Base-by-base conservation (phyloP, 2,113 vertebrate genomes). In the Zeus faber region DNA sequence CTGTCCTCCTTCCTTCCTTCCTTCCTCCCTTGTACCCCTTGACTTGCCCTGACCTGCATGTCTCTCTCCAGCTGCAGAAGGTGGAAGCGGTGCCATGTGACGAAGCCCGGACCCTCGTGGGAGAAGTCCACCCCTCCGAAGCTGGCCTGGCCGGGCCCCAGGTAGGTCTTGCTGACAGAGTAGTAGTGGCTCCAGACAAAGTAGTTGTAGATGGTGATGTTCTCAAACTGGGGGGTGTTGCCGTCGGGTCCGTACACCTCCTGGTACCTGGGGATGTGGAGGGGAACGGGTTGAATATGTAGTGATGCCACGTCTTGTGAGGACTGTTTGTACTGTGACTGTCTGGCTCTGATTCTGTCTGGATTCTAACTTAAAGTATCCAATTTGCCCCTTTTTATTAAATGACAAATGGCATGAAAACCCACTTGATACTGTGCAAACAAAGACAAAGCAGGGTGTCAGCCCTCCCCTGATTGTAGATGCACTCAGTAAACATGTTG, bases 171-270 rank as follows among this genome's bases (percentile, higher is more conserved):
- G 65, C 93, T 92, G 40, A 98, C 94, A 0, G 96, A 98, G 65
- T 93, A 99, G 53, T 96, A 99, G 68, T 99, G 97, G 6, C 90
- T 86, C 96, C 96, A 99, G 43, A 98, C 95, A 67, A 99, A 99
- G 76, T 92, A 95, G 59, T 99, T 98, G 72, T 97, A 99, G 72
- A 99, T 92, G 51, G 95, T 91, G 70, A 96, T 83, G 78, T 99
- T 94, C 65, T 99, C 88, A 0, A 99, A 98, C 52, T 93, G 93
- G 20, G 85, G 77, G 1, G 85, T 92, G 77, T 85, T 93, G 29
- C 91, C 91, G 2, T 95, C 93, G 1, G 92, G 89, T 11, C 92
- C 92, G 29, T 96, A 76, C 9, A 99, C 84, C 75, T 94, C 91
- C 5, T 87, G 53, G 2, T 85, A 90, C 49, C 33, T 37, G 13